Evolutionary conservation across 2,113 vertebrate genomes (phyloP), one percentile per base, ranked within the genome.

Genomic region (Cyanocitta stelleri): DNA sequence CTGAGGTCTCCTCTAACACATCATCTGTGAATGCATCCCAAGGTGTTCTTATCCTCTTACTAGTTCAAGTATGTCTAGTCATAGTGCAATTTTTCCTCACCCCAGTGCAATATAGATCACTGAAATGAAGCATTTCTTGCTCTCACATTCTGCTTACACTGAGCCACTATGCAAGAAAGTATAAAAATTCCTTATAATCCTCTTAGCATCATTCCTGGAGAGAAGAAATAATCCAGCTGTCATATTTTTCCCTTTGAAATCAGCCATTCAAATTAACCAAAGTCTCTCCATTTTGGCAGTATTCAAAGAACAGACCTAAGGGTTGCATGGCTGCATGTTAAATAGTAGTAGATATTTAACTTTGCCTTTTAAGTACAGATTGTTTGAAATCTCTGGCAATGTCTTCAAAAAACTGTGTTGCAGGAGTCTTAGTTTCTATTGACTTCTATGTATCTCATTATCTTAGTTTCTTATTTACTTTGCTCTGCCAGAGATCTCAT

Each of bases 391-490:
- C 85, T 59, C 61, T 81, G 64, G 7, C 27, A 66, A 49, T 59
- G 26, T 35, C 85, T 95, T 92, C 54, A 72, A 87, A 95, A 44
- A 27, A 17, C 15, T 73, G 19, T 77, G 41, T 68, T 81, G n/a
- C n/a, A 33, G n/a, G 18, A 77, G 16, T 58, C n/a, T 46, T 24
- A 39, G 89, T 90, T 96, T 97, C 94, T 95, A 33, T 87, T 93
- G 76, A 68, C 87, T 83, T 75, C 30, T 52, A 24, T 41, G 27
- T 74, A 79, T 94, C 79, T 76, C 9, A 41, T 58, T 91, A 91
- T 96, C 94, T 95, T 54, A 61, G 79, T 96, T 96, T 93, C 92
- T 92, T 97, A 79, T 92, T 95, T 95, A 72, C 78, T 83, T 91
- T 93, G 6, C 11, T 48, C 7, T 74, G 55, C 5, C 18, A 56